Base-by-base conservation (phyloP, 2,797 vertebrate genomes). In the Enteromius fasciolatus region DNA sequence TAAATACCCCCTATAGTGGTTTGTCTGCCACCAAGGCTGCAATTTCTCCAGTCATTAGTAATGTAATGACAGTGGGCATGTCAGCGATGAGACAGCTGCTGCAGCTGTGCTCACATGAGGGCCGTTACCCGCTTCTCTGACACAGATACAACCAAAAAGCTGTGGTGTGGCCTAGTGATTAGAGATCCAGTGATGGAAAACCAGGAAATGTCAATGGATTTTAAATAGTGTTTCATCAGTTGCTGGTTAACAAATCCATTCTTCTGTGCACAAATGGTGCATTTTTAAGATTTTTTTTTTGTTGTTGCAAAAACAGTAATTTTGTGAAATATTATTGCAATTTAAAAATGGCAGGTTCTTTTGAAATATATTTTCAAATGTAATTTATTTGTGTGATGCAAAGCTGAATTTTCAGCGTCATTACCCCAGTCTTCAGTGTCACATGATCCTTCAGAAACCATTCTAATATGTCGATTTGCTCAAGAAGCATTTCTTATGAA, bases 1-100 rank as follows among this genome's bases (percentile, higher is more conserved):
- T 90, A 90, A 93, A 93, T 90, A 90, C 86, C 75, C 84, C 18
- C 39, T 25, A 66, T 88, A 81, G 87, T 84, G 86, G 85, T 69
- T 86, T 48, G 33, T 91, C 89, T 90, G 91, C 89, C 90, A 90
- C 89, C 86, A 89, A 89, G 87, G 81, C 84, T 59, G 91, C 91
- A 88, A 93, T 94, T 92, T 93, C 85, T 89, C 84, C 87, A 87
- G 84, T 90, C 92, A 88, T 92, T 88, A 89, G 87, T 86, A 89
- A 86, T 83, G 89, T 94, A 94, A 94, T 94, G 89, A 92, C 90
- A 91, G 90, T 74, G 20, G 90, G 85, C 73, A 81, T 76, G 87
- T 90, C 90, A 88, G 90, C 88, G 75, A 7, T 69, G 86, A 89
- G 89, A 89, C 80, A 73, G 80, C 83, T 63, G 82, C 87, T 87